These are phyloP conservation scores for Eupleurogrammus muticus DNA, from an alignment of 2,797 vertebrate species.

Conservation along the genomic window DNA sequence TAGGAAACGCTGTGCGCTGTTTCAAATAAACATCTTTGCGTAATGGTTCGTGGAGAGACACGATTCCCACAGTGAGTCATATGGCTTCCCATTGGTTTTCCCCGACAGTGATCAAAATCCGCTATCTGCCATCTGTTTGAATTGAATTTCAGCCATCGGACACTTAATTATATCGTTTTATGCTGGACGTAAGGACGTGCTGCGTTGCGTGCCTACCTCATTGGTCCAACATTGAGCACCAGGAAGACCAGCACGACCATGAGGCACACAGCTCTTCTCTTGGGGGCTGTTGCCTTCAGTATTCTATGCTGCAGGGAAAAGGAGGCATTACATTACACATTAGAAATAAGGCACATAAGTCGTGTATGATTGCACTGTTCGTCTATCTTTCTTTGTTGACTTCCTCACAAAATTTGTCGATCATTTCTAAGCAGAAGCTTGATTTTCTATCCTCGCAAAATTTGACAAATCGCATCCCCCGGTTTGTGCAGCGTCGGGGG, in stretches of 20 bases:
- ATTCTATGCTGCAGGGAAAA: constrained; percentile 86
- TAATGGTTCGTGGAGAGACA: constrained; percentile 26
- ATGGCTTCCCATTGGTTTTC: constrained; percentile 60
- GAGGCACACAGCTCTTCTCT: constrained; percentile 91
- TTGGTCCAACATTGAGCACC: constrained; percentile 87
- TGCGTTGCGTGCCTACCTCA: constrained; percentile 84
- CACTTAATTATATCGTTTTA: not conserved
- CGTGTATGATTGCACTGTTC: not conserved
- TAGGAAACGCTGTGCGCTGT: constrained; percentile 27
- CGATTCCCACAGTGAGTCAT: constrained; percentile 64
- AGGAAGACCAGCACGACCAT: constrained; percentile 92
- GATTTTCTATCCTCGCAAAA: too few species aligned
- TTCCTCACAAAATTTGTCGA: not conserved
- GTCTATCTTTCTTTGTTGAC: not conserved
- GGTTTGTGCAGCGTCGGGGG: too few species aligned
- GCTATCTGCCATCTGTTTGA: constrained; percentile 11
- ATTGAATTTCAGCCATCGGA: not conserved
- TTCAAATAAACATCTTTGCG: constrained; percentile 42
- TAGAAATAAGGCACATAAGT: not conserved
- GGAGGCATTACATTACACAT: not conserved
- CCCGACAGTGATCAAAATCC: constrained; percentile 41
- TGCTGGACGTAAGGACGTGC: not conserved
- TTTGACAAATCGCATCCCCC: too few species aligned
- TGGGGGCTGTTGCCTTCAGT: constrained; percentile 89
- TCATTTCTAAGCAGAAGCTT: too few species aligned